These are phyloP conservation scores for Timandra comae DNA, from an alignment of 2,888 invertebrate genomes.

Conservation along the genomic window DNA sequence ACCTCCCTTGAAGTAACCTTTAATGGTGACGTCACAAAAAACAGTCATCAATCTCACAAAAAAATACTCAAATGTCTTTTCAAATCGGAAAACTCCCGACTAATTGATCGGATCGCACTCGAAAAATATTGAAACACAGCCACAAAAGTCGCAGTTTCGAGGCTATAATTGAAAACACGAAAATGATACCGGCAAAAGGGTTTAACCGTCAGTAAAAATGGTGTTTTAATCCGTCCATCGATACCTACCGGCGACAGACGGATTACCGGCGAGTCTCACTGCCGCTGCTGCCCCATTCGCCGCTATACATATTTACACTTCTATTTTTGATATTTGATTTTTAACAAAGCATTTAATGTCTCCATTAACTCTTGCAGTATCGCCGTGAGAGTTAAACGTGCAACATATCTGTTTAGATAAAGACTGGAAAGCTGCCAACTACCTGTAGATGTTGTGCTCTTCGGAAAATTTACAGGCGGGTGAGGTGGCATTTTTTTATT, in stretches of 20 bases:
- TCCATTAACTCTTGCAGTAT: slow-evolving; percentile 41
- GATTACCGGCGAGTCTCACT: slow-evolving; percentile 54
- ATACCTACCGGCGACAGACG: slow-evolving; percentile 64
- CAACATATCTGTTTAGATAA: slow-evolving; percentile 53
- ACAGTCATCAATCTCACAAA: not conserved
- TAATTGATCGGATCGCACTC: slow-evolving; percentile 11
- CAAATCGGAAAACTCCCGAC: not conserved
- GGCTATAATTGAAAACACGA: slow-evolving; percentile 48
- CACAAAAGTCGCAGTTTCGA: slow-evolving; percentile 29
- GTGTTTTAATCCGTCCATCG: slow-evolving; percentile 70
- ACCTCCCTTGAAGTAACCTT: slow-evolving; percentile 25
- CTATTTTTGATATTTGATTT: slow-evolving; percentile 25
- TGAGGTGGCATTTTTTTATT: slow-evolving; percentile 37
- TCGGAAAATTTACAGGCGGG: slow-evolving; percentile 42
- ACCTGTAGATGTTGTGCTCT: slow-evolving; percentile 62
- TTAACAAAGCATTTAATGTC: slow-evolving; percentile 19
- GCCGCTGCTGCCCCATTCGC: slow-evolving; percentile 33
- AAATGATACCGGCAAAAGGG: slow-evolving; percentile 47
- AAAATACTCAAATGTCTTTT: slow-evolving; percentile 5
- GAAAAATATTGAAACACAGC: slow-evolving; percentile 15
- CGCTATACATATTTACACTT: slow-evolving; percentile 34
- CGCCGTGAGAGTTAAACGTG: slow-evolving; percentile 12
- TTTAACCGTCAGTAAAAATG: slow-evolving; percentile 62
- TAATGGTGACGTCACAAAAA: slow-evolving; percentile 5
- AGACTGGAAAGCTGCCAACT: slow-evolving; percentile 65